Base-by-base conservation (phyloP, 2,113 vertebrate species). In the Oostethus manadensis region DNA sequence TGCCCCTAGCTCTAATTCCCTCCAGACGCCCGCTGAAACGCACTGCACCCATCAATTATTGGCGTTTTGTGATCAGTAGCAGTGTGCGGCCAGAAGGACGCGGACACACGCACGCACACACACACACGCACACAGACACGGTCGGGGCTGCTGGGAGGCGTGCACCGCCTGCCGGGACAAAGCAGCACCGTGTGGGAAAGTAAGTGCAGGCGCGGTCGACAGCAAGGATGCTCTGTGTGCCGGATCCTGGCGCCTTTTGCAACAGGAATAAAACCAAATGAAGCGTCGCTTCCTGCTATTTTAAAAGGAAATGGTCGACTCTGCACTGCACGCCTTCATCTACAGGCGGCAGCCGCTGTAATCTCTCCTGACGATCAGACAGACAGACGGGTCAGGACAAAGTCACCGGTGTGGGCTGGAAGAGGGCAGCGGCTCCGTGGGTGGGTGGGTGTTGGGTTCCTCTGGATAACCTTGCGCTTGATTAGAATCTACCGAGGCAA, bases 361-460 rank as follows among this genome's bases (percentile, higher is more conserved):
- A n/a, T 42, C 38, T 61, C 62, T 63, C 50, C 62, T 51, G 56
- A 21, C 54, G 57, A 56, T 59, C 65, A 23, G 44, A 56, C 71
- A 23, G 69, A 61, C 46, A 71, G 68, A 60, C 76, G 82, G 83
- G 85, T 85, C 85, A 87, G 58, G 64, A 68, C 83, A 87, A 87
- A 87, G 85, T 84, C 85, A 85, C 80, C 80, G 75, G 56, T 56
- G 62, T 42, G 66, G 53, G 29, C 64, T 69, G 58, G 10, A 60
- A 50, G 18, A 6, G 55, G 20, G 23, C 38, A 8, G 2, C 51
- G 42, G 48, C 20, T 43, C 14, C 63, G 54, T 38, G 29, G 13
- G 51, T n/a, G n/a, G n/a, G n/a, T n/a, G n/a, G n/a, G n/a, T n/a
- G n/a, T n/a, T n/a, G 38, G 51, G 8, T 35, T 17, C 23, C 45